phyloP scores from a whole-genome alignment of 2,888 invertebrate species.

The Drosophila paracracens region DNA sequence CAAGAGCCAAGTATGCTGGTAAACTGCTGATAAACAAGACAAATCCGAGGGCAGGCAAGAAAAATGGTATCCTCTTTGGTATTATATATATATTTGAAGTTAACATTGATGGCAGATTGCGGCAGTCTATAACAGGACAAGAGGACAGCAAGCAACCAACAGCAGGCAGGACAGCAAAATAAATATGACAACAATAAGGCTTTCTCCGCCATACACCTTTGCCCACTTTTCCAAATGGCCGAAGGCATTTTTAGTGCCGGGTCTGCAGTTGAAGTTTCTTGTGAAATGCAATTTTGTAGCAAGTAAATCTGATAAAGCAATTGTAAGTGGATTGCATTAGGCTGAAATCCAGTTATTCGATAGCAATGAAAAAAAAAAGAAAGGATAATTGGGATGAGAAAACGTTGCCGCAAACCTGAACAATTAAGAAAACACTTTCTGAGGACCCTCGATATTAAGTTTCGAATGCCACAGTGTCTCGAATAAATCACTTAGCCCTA shows the following conservation, averaged over 20 bases:
- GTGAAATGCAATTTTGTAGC: conserved; percentile 65
- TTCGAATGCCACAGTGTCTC: conserved; percentile 39
- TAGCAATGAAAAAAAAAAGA: conserved; percentile 3
- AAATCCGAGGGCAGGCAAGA: conserved; percentile 25
- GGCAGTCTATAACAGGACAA: conserved; percentile 39
- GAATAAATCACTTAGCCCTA: conserved; percentile 69
- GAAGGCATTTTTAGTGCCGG: conserved; percentile 42
- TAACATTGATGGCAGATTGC: conserved; percentile 61
- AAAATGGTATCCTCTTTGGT: conserved; percentile 29
- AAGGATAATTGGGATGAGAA: conserved; percentile 18
- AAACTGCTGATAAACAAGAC: conserved; percentile 56
- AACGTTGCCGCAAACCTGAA: conserved; percentile 17
- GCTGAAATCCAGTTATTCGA: conserved; percentile 48
- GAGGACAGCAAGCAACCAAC: conserved; percentile 16
- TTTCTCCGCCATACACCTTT: conserved; percentile 24
- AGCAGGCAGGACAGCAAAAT: conserved; percentile 35
- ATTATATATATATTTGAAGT: conserved; percentile 43
- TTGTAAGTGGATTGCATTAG: conserved; percentile 64
- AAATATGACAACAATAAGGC: conserved; percentile 66
- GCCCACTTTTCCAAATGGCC: conserved; percentile 38
- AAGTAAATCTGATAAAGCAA: conserved; percentile 71
- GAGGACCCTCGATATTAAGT: conserved; percentile 11
- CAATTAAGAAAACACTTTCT: conserved; percentile 63
- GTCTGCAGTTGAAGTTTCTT: conserved; percentile 63
- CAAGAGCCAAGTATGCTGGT: conserved; percentile 36